Base-by-base conservation (phyloP, 2,113 vertebrate genomes). In the Brachirus orientalis region DNA sequence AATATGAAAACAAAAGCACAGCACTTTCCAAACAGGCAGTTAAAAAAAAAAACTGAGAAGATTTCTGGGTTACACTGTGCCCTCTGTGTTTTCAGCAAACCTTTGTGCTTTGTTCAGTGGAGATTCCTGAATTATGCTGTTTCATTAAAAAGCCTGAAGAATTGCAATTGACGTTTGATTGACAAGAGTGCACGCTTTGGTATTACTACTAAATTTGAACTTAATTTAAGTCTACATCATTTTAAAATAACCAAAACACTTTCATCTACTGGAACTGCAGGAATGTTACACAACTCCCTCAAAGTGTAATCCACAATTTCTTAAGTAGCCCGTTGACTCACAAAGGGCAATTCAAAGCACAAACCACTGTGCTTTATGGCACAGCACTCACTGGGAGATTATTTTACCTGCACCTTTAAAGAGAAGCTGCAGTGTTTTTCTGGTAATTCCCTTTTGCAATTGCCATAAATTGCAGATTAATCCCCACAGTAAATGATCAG, bases 371-470 rank as follows among this genome's bases (percentile, higher is more conserved):
- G 40, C 58, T 45, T 77, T 52, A 48, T 64, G 73, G 43, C 76
- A 51, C 22, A 36, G 41, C 28, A 60, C 37, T 64, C 40, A 50
- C 41, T 18, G 19, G 61, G 13, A 76, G 78, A 87, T 87, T 79
- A 81, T 36, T 41, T 50, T 47, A 84, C 77, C 74, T 86, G 68
- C 64, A 64, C 77, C 75, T 77, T 65, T 70, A 69, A 80, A 63
- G 70, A 50, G 18, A 60, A 44, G 69, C 65, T 46, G 45, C 56
- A 40, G 60, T 50, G 37, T 51, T 19, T 53, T 70, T 79, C 73
- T 61, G 82, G 63, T 72, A 84, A 79, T 78, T 84, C 75, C 76
- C 77, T 38, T 28, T 59, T 84, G 74, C 78, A 77, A 65, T 79
- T 57, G 51, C 60, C 60, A 75, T 63, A 78, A 67, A 41, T 77